phyloP scores from a whole-genome alignment of 2,888 invertebrate species.

The Drosophila hamatofila region DNA sequence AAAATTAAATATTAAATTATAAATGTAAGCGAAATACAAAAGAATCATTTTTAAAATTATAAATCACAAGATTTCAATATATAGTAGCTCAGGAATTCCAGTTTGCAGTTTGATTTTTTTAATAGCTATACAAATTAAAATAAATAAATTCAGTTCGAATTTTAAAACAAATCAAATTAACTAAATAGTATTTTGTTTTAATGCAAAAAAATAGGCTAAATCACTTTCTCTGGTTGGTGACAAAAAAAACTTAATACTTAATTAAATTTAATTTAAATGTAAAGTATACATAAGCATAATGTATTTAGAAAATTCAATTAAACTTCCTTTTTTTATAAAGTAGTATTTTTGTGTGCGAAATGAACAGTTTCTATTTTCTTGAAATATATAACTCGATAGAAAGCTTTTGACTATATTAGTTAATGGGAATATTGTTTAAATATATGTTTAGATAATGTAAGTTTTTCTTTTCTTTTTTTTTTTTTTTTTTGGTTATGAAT shows the following conservation, averaged over 20 bases:
- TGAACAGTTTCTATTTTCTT: not conserved
- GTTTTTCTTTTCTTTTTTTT: not conserved
- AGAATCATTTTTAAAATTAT: constrained; percentile 22
- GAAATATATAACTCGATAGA: constrained; percentile 22
- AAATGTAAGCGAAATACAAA: constrained; percentile 27
- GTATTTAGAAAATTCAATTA: constrained; percentile 24
- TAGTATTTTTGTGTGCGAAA: constrained; percentile 12
- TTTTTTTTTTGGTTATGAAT: constrained; percentile 4
- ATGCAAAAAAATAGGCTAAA: constrained; percentile 42
- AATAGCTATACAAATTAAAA: constrained; percentile 13
- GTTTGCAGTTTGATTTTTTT: constrained; percentile 40
- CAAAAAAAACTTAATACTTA: constrained; percentile 18
- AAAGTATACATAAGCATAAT: constrained; percentile 40
- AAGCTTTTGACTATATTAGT: constrained; percentile 10
- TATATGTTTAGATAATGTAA: constrained; percentile 23
- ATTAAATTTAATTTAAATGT: constrained; percentile 3
- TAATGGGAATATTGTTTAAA: constrained; percentile 25
- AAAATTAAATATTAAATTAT: constrained; percentile 25
- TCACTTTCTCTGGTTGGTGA: constrained; percentile 37
- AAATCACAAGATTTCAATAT: constrained; percentile 47
- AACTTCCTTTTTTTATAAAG: not conserved
- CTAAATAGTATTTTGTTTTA: constrained; percentile 25
- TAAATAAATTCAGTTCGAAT: constrained; percentile 26
- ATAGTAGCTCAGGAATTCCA: constrained; percentile 45
- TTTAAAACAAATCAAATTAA: constrained; percentile 13